Conservation (phyloP, 2,113 vertebrate species). For the Hippocampus abdominalis region DNA sequence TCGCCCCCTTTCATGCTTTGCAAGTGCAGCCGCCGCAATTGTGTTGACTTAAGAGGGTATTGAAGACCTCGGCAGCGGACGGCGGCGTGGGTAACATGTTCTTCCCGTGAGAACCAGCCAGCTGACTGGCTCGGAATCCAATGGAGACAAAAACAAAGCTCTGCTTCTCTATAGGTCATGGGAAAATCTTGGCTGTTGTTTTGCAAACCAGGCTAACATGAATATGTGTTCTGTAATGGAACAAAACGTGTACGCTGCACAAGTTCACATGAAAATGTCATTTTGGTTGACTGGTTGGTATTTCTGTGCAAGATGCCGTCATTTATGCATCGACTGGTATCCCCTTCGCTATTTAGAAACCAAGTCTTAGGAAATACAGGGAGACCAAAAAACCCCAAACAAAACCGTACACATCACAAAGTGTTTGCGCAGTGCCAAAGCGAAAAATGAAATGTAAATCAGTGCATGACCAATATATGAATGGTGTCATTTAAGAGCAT, state of each 20-base stretch:
- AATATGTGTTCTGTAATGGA: background rate
- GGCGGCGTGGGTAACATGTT: constrained; percentile 22
- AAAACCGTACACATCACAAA: background rate
- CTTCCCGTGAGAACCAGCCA: constrained; percentile 51
- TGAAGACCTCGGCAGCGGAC: constrained; percentile 22
- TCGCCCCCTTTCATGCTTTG: background rate
- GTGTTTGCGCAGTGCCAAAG: background rate
- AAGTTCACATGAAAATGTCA: background rate
- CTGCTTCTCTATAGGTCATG: constrained; percentile 21
- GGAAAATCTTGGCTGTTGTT: constrained; percentile 20
- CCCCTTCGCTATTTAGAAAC: constrained; percentile 4
- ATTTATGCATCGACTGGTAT: background rate
- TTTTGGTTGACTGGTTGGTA: constrained; percentile 5
- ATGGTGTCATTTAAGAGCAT: background rate
- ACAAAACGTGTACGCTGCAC: background rate
- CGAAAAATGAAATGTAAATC: background rate
- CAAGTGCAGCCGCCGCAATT: background rate
- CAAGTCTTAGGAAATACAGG: background rate
- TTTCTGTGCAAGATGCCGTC: constrained; percentile 9
- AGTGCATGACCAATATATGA: background rate
- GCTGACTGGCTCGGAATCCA: constrained; percentile 8
- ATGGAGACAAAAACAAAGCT: constrained; percentile 9
- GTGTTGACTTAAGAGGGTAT: constrained; percentile 38
- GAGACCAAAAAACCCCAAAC: background rate
- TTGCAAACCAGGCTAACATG: background rate